phyloP scores from a whole-genome alignment of 2,113 vertebrate genomes.

The Platycercus adscitus region DNA sequence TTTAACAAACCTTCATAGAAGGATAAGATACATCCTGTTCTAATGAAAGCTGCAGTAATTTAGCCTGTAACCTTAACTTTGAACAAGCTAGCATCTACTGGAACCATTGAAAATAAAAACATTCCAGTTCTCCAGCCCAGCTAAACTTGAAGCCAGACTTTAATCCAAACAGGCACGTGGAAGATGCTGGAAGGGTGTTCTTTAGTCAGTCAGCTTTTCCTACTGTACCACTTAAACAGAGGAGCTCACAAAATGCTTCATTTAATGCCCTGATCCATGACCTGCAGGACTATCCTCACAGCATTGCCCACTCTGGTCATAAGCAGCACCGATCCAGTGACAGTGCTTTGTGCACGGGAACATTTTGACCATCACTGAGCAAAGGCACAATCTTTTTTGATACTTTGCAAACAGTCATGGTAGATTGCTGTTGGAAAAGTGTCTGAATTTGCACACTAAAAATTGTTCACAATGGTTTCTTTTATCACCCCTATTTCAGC shows the following conservation, averaged over 20 bases:
- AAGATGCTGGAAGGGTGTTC: not conserved
- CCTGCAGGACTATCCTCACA: not conserved
- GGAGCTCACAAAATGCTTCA: not conserved
- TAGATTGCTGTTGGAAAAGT: not conserved
- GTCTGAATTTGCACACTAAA: not conserved
- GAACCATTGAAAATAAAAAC: not conserved
- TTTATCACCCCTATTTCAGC: not conserved
- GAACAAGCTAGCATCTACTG: not conserved
- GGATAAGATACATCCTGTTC: slow-evolving; percentile 29
- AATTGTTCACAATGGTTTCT: not conserved
- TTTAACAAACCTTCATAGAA: slow-evolving; percentile 28
- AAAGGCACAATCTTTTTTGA: not conserved
- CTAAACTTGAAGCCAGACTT: not conserved
- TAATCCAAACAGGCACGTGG: not conserved
- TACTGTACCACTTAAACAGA: not conserved
- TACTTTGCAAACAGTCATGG: not conserved
- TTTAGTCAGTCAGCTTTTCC: not conserved
- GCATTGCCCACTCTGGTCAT: not conserved
- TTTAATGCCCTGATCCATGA: not conserved
- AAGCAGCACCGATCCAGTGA: not conserved
- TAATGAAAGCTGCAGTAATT: not conserved
- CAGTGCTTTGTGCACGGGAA: not conserved
- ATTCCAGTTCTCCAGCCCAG: not conserved
- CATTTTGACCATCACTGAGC: not conserved
- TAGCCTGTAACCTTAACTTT: not conserved